Evolutionary conservation across 2,113 vertebrate genomes (phyloP).

Genomic region (Panthera tigris): DNA sequence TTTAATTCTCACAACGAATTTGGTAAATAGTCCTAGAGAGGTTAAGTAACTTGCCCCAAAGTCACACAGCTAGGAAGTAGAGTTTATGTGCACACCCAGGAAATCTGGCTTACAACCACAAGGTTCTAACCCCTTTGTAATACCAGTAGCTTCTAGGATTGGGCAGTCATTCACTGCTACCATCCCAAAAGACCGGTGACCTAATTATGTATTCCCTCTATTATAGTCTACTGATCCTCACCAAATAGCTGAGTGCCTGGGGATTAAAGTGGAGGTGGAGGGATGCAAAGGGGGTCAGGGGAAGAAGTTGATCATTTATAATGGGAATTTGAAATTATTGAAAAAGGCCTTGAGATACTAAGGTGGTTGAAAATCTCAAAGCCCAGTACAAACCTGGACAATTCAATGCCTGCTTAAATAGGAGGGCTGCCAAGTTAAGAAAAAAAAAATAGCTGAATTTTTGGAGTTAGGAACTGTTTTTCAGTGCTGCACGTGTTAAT

Average conservation of each 20-base stretch:
- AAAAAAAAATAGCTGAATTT: background rate
- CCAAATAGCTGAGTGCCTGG: background rate
- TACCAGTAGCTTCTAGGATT: constrained; percentile 22
- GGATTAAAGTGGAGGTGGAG: background rate
- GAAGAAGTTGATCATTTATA: background rate
- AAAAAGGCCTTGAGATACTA: background rate
- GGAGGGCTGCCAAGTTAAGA: background rate
- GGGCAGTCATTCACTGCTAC: background rate
- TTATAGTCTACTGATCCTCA: background rate
- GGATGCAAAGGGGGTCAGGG: background rate
- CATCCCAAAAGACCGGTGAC: background rate
- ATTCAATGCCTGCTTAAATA: background rate
- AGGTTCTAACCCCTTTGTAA: background rate
- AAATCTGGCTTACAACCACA: background rate
- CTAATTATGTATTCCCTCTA: background rate
- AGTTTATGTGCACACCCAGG: background rate
- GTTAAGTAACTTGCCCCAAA: background rate
- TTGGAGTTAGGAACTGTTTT: background rate
- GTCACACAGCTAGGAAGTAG: background rate
- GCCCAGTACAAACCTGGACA: background rate
- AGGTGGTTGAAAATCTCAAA: constrained; percentile 38
- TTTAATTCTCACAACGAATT: constrained; percentile 1
- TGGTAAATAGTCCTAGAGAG: background rate
- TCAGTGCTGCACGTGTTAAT: constrained; percentile 9
- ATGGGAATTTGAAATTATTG: background rate